Base-by-base conservation (phyloP, 2,113 vertebrate genomes). In the Gymnarchus niloticus region DNA sequence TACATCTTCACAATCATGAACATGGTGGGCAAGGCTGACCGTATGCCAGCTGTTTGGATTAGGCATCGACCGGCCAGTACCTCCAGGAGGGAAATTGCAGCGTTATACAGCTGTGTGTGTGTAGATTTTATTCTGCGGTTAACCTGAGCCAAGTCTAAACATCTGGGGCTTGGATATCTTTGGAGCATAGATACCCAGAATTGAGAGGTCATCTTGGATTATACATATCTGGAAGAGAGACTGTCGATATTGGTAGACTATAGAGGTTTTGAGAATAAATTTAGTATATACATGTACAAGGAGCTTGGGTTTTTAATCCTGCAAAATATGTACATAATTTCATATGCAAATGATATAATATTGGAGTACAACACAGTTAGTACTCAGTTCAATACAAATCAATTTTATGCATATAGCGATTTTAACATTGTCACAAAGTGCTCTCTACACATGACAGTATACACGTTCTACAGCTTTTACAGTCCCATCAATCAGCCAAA, bases 1-100 rank as follows among this genome's bases (percentile, higher is more conserved):
- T 99, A 99, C 87, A 97, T 99, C 89, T 98, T 98, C 89, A 99
- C 98, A 83, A 97, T 99, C 91, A 99, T 99, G 96, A 99, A 99
- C 89, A 99, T 99, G 98, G 98, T 98, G 93, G 48, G 93, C 89
- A 85, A 28, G 69, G 10, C 10, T 10, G 37, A 65, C 37, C 21
- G 17, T 0, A 17, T 9, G 33, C 14, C 37, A 23, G 37, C 4
- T 19, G 19, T 77, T 14, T 17, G 61, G 61, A 65, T n/a, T n/a
- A n/a, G n/a, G n/a, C n/a, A n/a, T n/a, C n/a, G n/a, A n/a, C n/a
- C n/a, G n/a, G n/a, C n/a, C n/a, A n/a, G n/a, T n/a, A n/a, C n/a
- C n/a, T n/a, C n/a, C n/a, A n/a, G n/a, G n/a, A n/a, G n/a, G n/a
- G n/a, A n/a, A n/a, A n/a, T n/a, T n/a, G n/a, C n/a, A n/a, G n/a